These are phyloP conservation scores for Caradrina kadenii DNA, from an alignment of 2,888 invertebrate genomes.

Conservation along the genomic window DNA sequence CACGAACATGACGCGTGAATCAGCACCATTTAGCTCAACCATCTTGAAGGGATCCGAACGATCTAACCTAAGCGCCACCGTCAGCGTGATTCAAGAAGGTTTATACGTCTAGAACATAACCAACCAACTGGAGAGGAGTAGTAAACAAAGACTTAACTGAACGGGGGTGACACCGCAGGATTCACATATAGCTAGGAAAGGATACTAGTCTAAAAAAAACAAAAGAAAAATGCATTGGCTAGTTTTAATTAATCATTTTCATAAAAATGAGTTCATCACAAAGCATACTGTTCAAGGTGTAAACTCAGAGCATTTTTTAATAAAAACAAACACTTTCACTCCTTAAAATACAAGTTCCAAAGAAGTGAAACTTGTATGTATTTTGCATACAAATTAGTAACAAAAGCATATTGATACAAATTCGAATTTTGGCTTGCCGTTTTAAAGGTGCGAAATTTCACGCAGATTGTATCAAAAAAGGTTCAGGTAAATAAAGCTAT, in stretches of 20 bases:
- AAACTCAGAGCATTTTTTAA: background rate
- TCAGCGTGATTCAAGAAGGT: too few species aligned
- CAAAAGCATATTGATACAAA: conserved; percentile 5
- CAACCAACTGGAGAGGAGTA: too few species aligned
- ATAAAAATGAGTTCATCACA: background rate
- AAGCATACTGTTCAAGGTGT: background rate
- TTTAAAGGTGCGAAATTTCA: too few species aligned
- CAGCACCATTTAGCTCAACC: too few species aligned
- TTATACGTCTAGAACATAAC: too few species aligned
- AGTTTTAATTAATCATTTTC: background rate
- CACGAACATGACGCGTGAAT: too few species aligned
- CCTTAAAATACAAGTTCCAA: conserved; percentile 29
- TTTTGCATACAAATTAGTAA: conserved; percentile 47
- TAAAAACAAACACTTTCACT: conserved; percentile 51
- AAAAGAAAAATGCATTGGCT: background rate
- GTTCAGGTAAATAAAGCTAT: background rate
- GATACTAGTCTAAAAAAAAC: background rate
- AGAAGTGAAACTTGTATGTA: conserved; percentile 45
- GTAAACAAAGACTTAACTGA: too few species aligned
- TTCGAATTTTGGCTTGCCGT: background rate
- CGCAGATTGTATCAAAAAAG: too few species aligned
- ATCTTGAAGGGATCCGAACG: too few species aligned
- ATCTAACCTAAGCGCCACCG: too few species aligned
- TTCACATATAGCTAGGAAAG: too few species aligned
- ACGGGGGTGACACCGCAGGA: too few species aligned